These are phyloP conservation scores for Suricata suricatta DNA, from an alignment of 2,113 vertebrate genomes.

Conservation along the genomic window DNA sequence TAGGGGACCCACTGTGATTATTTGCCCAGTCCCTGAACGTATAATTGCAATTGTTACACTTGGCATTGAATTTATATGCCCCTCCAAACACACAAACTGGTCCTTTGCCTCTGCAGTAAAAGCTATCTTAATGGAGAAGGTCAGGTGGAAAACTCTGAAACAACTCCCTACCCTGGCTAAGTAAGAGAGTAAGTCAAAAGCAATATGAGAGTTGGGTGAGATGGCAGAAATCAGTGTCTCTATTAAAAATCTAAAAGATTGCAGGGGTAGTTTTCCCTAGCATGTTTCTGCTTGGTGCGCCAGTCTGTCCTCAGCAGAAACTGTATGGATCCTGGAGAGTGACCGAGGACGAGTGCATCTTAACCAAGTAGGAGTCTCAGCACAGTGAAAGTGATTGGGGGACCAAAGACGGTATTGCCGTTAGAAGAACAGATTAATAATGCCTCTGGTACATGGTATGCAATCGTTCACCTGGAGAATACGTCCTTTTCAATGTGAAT, in stretches of 20 bases:
- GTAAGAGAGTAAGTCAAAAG: background rate
- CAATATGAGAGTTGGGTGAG: background rate
- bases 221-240: background rate
- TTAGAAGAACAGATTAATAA: background rate
- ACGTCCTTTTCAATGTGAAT: background rate
- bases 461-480: background rate
- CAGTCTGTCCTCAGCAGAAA: background rate
- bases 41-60: background rate
- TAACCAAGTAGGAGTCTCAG: background rate
- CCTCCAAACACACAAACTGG: too few species aligned
- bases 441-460: background rate
- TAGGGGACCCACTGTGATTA: background rate
- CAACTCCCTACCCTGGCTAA: fast-evolving
- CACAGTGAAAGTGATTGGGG: background rate
- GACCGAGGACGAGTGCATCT: background rate
- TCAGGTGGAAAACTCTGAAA: background rate
- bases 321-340: background rate
- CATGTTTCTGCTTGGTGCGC: background rate
- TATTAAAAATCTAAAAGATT: background rate
- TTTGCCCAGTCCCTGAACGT: background rate
- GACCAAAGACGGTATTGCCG: too few species aligned
- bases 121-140: background rate
- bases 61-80: background rate
- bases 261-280: background rate
- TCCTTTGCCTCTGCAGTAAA: background rate